phyloP scores from a whole-genome alignment of 1,140 invertebrate genomes.

The Ceratina japonica region DNA sequence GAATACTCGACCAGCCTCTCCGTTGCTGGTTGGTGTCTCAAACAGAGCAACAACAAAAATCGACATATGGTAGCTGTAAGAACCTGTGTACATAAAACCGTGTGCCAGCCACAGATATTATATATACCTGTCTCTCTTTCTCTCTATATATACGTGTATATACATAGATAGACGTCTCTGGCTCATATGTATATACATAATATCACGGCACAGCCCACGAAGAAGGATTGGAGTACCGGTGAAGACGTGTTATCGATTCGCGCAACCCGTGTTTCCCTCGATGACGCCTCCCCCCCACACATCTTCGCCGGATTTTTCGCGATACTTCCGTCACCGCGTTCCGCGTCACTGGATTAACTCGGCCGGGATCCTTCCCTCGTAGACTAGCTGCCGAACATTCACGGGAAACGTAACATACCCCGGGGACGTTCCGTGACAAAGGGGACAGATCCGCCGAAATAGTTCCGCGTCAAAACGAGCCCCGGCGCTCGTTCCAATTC shows the following conservation, averaged over 20 bases:
- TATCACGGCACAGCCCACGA: conserved; percentile 33
- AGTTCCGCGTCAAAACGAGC: no score
- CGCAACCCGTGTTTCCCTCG: background rate
- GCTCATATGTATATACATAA: conserved; percentile 40
- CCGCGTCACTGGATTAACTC: background rate
- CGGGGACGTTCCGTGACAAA: background rate
- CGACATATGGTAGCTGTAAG: conserved; percentile 62
- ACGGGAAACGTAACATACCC: background rate
- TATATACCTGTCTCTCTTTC: conserved; percentile 24
- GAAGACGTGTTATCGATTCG: background rate
- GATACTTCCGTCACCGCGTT: background rate
- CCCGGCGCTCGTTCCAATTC: no score
- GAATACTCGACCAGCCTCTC: conserved; percentile 83
- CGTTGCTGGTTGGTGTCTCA: conserved; percentile 79
- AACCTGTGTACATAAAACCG: conserved; percentile 63
- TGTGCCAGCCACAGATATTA: conserved; percentile 29
- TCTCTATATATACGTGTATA: conserved; percentile 11
- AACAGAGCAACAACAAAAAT: conserved; percentile 53
- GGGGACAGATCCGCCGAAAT: background rate
- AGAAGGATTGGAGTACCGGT: conserved; percentile 35
- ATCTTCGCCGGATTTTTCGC: background rate
- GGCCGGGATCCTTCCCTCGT: background rate
- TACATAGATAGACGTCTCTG: conserved; percentile 3
- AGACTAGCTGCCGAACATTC: background rate
- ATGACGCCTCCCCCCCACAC: background rate